Conservation (phyloP, 2,888 invertebrate species). For the Drosophila mulleri region DNA sequence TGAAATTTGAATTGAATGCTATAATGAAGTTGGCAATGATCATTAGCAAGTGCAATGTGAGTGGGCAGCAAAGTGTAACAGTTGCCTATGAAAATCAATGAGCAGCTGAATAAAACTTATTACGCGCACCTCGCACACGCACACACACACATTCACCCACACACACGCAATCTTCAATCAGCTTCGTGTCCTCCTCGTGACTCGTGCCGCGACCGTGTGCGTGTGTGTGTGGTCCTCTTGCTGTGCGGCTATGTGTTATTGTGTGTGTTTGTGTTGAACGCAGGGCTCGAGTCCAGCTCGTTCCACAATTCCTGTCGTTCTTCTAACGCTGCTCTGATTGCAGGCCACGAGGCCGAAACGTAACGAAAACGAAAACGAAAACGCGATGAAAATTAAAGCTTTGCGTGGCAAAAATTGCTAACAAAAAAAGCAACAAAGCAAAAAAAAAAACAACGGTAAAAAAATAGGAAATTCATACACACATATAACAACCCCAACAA, state of each 20-base stretch:
- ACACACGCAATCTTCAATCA: slow-evolving; percentile 17
- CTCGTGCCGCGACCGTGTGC: slow-evolving; percentile 22
- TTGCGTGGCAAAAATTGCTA: slow-evolving; percentile 77
- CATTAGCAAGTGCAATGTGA: slow-evolving; percentile 26
- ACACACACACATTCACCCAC: slow-evolving; percentile 22
- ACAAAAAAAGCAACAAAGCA: slow-evolving; percentile 37
- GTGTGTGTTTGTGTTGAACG: slow-evolving; percentile 33
- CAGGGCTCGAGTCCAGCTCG: slow-evolving; percentile 33
- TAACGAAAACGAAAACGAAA: slow-evolving; percentile 47
- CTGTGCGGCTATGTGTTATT: slow-evolving; percentile 4
- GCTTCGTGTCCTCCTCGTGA: slow-evolving; percentile 34
- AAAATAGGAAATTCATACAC: slow-evolving; percentile 9
- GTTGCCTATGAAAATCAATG: slow-evolving; percentile 46
- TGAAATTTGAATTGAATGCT: slow-evolving; percentile 36
- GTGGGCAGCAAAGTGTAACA: slow-evolving; percentile 36
- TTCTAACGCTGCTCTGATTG: slow-evolving; percentile 56
- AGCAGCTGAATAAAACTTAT: slow-evolving; percentile 45
- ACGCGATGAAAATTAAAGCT: slow-evolving; percentile 80
- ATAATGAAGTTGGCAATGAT: slow-evolving; percentile 35
- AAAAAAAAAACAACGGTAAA: slow-evolving; percentile 18
- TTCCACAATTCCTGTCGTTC: slow-evolving; percentile 30
- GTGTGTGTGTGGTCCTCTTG: slow-evolving; percentile 2
- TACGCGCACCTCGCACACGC: slow-evolving; percentile 54
- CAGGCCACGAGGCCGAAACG: slow-evolving; percentile 58
- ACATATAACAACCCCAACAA: slow-evolving; percentile 33